A percentile compares a stretch with the other conserved stretches of the same genome.
Conservation (phyloP, 1,140 invertebrate genomes). For the Drosophila takahashii region DNA sequence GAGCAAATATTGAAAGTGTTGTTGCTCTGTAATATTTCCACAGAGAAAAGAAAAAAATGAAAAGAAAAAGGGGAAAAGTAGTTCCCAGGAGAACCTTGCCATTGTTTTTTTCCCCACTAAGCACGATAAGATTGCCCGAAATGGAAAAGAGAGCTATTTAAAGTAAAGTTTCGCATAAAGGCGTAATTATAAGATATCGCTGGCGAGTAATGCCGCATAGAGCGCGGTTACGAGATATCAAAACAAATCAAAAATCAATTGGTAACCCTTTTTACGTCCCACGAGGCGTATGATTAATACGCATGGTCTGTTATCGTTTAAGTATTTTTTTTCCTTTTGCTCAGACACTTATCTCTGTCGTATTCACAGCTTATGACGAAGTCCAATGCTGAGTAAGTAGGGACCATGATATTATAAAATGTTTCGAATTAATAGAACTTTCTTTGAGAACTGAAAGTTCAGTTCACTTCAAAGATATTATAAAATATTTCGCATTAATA, state of each 20-base stretch:
- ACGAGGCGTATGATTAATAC: conserved; percentile 48
- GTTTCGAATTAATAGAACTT: neutral
- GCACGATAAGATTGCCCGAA: conserved; percentile 43
- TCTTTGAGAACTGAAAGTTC: neutral
- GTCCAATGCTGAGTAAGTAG: conserved; percentile 20
- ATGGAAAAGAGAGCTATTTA: neutral
- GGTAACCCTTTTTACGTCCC: neutral
- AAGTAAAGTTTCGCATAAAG: conserved; percentile 15
- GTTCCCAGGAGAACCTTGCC: conserved; percentile 24
- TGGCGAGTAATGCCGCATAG: neutral
- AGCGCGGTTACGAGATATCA: conserved; percentile 7
- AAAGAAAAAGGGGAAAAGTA: conserved; percentile 4
- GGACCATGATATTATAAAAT: conserved; percentile 12
- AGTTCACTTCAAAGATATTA: too few species aligned
- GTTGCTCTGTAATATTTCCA: conserved; percentile 41
- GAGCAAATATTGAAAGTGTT: conserved; percentile 80
- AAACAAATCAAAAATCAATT: conserved; percentile 50
- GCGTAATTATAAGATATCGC: conserved; percentile 18
- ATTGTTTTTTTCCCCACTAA: neutral
- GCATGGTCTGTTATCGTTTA: conserved; percentile 21
- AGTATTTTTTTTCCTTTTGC: neutral
- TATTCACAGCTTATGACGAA: conserved; percentile 32
- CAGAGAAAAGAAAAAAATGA: conserved; percentile 6
- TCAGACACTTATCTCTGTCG: conserved; percentile 19
- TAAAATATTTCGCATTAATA: too few species aligned